phyloP scores from a whole-genome alignment of 2,113 vertebrate genomes.

The Hippopotamus amphibius region DNA sequence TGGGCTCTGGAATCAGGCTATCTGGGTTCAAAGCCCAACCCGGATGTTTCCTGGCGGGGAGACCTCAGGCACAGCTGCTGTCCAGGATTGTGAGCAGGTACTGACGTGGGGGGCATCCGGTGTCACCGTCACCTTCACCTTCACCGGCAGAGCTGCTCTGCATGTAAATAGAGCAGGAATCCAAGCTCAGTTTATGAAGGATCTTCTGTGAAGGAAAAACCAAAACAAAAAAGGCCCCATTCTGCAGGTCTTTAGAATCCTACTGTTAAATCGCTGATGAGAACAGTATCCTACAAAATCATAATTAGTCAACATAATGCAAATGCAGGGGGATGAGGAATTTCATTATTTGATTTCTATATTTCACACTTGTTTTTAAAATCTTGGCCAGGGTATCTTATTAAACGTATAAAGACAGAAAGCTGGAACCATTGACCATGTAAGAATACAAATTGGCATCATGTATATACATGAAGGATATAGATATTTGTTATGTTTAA shows the following conservation, averaged over 20 bases:
- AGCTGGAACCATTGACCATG: background rate
- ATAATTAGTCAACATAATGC: background rate
- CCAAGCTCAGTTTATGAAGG: background rate
- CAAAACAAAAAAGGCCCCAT: background rate
- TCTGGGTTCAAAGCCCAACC: rapidly evolving
- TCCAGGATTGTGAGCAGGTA: rapidly evolving
- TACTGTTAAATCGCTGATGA: rapidly evolving
- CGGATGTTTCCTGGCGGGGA: background rate
- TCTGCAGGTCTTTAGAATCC: background rate
- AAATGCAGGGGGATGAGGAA: background rate
- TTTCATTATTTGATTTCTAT: background rate
- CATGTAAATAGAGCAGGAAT: background rate
- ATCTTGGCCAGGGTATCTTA: background rate
- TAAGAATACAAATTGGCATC: background rate
- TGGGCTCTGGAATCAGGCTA: background rate
- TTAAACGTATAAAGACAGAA: background rate
- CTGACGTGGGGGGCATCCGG: rapidly evolving
- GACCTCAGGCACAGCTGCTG: background rate
- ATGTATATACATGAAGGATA: background rate
- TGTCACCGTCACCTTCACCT: background rate
- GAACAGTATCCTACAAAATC: background rate
- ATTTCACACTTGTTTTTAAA: slow-evolving; percentile 22
- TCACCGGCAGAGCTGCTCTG: background rate
- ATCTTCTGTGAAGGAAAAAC: background rate
- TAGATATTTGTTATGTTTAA: background rate